Percentiles rank a stretch among this genome's conserved stretches.
Evolutionary conservation across 2,888 invertebrate genomes (phyloP).

Genomic region (Sphecodes monilicornis): DNA sequence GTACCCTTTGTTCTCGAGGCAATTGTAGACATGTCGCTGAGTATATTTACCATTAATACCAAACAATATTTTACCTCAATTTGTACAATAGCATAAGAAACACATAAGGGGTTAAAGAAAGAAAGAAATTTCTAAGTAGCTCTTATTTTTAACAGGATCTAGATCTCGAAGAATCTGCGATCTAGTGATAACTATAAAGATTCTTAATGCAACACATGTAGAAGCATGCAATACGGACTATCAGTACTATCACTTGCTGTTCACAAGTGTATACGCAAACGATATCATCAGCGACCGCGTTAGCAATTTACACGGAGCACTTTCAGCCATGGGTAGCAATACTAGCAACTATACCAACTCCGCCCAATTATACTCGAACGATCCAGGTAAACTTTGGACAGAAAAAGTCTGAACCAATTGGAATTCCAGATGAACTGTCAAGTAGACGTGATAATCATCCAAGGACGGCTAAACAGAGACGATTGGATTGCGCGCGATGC

Average conservation of each 20-base stretch:
- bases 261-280: background rate
- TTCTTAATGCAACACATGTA: no score
- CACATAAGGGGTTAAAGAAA: background rate
- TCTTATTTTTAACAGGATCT: no score
- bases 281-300: background rate
- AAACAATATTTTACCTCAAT: no score
- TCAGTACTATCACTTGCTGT: background rate
- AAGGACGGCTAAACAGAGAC: background rate
- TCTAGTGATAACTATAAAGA: no score
- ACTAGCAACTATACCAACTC: background rate
- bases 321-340: background rate
- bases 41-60: no score
- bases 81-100: no score
- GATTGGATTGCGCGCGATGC: conserved; percentile 14
- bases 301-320: background rate
- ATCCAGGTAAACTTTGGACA: background rate
- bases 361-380: no score
- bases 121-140: no score
- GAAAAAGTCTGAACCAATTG: background rate
- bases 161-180: no score
- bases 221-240: no score
- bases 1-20: no score
- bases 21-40: no score
- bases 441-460: conserved; percentile 5
- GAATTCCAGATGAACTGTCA: background rate